Base-by-base conservation (phyloP, 1,140 invertebrate species). In the Ooceraea biroi region DNA sequence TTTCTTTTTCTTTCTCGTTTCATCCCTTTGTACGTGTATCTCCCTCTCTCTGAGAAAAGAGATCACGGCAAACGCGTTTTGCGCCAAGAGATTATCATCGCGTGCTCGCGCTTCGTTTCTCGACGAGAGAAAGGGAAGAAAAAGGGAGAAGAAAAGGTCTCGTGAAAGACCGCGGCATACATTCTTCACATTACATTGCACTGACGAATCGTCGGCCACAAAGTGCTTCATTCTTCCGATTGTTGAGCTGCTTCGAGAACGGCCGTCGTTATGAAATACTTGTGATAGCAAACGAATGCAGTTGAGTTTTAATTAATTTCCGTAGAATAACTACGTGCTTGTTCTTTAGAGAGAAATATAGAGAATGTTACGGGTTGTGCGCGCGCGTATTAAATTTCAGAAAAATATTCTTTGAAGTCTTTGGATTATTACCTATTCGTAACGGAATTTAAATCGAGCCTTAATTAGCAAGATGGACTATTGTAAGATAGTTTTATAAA, bases 141-240 rank as follows among this genome's bases (percentile, higher is more conserved):
- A n/a, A 11, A 57, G 22, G 57, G 25, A 58, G 25, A 65, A 83
- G 61, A 71, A 76, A 80, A 78, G 66, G 50, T 80, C 52, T 80
- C 50, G 52, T 46, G 61, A 55, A 74, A 76, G 72, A 85, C 10
- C n/a, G 7, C 30, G n/a, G 61, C 25, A 27, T 58, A 19, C 86
- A 89, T 89, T 85, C 87, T 73, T 0, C 4, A 30, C 85, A 72
- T 89, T 61, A 25, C 82, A 61, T 57, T 44, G 65, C 52, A 48
- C 69, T 85, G 83, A 85, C 83, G 78, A 61, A 50, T 82, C 86
- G 10, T 46, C 83, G 57, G 48, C 52, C 52, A 77, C 17, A 74
- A 61, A 52, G 19, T 48, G 27, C 44, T 61, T 66, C 36, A 36
- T 76, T 68, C 44, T 72, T 80, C 25, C 46, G 4, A 50, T 36